Evolutionary conservation across 2,113 vertebrate species (phyloP).

Genomic region (Rhagologus leucostigma): DNA sequence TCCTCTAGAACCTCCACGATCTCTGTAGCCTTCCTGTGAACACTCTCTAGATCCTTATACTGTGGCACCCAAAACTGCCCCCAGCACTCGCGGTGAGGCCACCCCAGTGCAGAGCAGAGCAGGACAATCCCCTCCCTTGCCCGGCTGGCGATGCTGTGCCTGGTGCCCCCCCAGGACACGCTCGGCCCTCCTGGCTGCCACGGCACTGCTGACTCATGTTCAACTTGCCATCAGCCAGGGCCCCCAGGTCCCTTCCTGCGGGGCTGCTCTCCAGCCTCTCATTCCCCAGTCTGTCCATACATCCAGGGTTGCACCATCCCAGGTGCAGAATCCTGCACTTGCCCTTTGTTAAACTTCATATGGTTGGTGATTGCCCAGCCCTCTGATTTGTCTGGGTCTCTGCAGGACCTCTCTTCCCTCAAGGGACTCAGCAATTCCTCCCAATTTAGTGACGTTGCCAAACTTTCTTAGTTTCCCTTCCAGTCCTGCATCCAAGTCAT

Average conservation of each 20-base stretch:
- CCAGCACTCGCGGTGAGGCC: neutral
- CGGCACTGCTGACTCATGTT: neutral
- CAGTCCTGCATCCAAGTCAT: neutral
- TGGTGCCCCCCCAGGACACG: neutral
- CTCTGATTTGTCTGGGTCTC: neutral
- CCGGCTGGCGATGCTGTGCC: fast-evolving
- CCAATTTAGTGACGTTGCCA: neutral
- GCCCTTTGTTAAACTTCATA: neutral
- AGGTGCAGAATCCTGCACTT: neutral
- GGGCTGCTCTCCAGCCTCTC: neutral
- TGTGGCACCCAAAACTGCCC: neutral
- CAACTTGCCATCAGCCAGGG: neutral
- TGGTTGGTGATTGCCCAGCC: neutral
- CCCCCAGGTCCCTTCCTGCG: neutral
- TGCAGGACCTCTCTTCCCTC: neutral
- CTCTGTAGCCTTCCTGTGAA: neutral
- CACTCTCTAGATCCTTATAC: neutral
- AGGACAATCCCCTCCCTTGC: neutral
- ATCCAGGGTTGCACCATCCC: neutral
- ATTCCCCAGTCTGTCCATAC: neutral
- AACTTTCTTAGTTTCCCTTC: neutral
- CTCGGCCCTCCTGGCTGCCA: neutral
- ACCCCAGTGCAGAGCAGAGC: neutral
- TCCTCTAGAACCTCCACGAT: neutral
- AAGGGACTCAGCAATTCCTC: neutral